phyloP scores from a whole-genome alignment of 1,140 invertebrate species.

The Hetaerina americana region DNA sequence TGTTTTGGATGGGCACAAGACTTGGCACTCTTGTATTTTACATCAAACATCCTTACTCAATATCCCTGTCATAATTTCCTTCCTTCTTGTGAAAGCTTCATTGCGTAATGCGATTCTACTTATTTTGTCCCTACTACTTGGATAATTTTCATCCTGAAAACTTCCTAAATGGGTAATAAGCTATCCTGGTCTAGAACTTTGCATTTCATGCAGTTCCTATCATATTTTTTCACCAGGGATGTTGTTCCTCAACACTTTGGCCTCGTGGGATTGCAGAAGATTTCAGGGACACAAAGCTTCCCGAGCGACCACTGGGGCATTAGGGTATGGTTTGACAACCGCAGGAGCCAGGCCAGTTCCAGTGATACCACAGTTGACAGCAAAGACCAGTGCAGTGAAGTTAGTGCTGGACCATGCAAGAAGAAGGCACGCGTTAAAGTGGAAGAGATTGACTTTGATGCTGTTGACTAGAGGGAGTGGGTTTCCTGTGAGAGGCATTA shows the following conservation, averaged over 20 bases:
- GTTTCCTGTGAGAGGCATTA: too few relatives aligned
- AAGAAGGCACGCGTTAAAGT: not conserved
- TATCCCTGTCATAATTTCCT: too few relatives aligned
- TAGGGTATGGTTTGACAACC: constrained; percentile 21
- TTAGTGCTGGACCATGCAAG: not conserved
- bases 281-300: constrained; percentile 36
- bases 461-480: not conserved
- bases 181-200: too few relatives aligned
- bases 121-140: too few relatives aligned
- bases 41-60: too few relatives aligned
- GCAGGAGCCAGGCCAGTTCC: not conserved
- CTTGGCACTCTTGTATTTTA: too few relatives aligned
- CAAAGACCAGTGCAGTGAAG: not conserved
- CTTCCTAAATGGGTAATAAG: too few relatives aligned
- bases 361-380: not conserved
- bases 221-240: constrained; percentile 3
- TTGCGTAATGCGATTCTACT: too few relatives aligned
- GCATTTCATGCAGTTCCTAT: too few relatives aligned
- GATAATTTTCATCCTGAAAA: too few relatives aligned
- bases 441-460: not conserved
- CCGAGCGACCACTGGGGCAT: constrained; percentile 51
- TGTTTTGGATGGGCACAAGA: too few relatives aligned
- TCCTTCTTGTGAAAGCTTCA: too few relatives aligned
- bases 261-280: constrained; percentile 39
- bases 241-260: constrained; percentile 37